phyloP scores from a whole-genome alignment of 2,888 invertebrate species.

The Zygothrica quintamaculata region DNA sequence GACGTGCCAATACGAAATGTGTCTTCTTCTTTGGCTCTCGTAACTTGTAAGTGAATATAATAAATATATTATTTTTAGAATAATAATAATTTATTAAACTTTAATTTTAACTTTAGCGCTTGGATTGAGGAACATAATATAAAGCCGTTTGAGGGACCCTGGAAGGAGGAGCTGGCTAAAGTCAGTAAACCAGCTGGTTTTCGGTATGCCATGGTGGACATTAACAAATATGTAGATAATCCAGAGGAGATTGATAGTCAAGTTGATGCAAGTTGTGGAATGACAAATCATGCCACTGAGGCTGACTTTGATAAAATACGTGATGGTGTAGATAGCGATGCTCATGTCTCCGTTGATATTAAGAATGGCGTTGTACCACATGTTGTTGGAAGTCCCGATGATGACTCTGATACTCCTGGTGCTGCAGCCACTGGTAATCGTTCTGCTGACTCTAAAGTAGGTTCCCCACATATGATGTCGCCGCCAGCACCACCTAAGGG shows the following conservation, averaged over 20 bases:
- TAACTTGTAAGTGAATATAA: conserved; percentile 91
- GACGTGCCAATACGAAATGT: conserved; percentile 91
- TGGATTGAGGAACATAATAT: conserved; percentile 95
- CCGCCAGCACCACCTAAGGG: conserved; percentile 50
- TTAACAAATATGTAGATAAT: conserved; percentile 91
- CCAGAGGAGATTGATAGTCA: conserved; percentile 85
- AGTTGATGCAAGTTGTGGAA: conserved; percentile 75
- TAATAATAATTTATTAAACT: neutral
- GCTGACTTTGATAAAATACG: conserved; percentile 90
- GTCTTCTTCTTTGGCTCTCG: conserved; percentile 98
- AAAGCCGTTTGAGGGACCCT: conserved; percentile 90
- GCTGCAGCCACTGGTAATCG: conserved; percentile 20
- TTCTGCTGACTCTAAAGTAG: conserved; percentile 55
- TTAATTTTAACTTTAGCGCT: conserved; percentile 86
- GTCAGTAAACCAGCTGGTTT: conserved; percentile 90
- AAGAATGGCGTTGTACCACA: conserved; percentile 70
- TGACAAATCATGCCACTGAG: conserved; percentile 86
- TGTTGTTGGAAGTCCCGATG: conserved; percentile 71
- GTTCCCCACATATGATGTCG: conserved; percentile 34
- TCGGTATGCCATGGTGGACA: conserved; percentile 91
- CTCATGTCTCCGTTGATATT: conserved; percentile 36
- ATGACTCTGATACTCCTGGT: conserved; percentile 9
- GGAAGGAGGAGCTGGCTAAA: conserved; percentile 91
- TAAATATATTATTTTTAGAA: neutral
- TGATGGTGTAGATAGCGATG: conserved; percentile 84